phyloP scores from a whole-genome alignment of 2,888 invertebrate species.

The Byasa hedistus region DNA sequence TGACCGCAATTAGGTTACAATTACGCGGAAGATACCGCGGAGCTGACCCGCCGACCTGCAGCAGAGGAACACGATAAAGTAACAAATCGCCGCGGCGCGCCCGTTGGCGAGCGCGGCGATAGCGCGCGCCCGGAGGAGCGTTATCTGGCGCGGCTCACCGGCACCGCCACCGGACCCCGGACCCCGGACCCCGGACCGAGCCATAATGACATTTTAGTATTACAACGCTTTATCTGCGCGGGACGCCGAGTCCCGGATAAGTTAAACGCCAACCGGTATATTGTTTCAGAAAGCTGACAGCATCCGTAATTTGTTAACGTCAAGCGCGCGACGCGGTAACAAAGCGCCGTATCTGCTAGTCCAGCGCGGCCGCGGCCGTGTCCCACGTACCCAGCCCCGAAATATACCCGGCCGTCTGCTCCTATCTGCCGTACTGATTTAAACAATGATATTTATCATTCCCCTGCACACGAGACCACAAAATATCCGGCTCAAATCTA shows the following conservation, averaged over 20 bases:
- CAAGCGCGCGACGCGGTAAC: constrained; percentile 50
- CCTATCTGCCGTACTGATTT: constrained; percentile 61
- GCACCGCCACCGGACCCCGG: constrained; percentile 41
- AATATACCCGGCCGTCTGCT: constrained; percentile 54
- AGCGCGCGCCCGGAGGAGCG: constrained; percentile 64
- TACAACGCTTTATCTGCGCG: constrained; percentile 77
- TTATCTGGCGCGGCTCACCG: constrained; percentile 69
- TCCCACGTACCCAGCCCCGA: constrained; percentile 64
- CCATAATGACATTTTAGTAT: constrained; percentile 79
- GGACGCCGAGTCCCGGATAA: constrained; percentile 75
- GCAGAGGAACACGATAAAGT: constrained; percentile 72
- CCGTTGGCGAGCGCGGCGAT: constrained; percentile 65
- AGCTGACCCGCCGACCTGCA: constrained; percentile 73
- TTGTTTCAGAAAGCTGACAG: constrained; percentile 77
- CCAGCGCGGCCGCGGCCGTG: constrained; percentile 39
- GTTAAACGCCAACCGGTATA: constrained; percentile 77
- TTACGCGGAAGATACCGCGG: constrained; percentile 55
- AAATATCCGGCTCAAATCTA: constrained; percentile 62
- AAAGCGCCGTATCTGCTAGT: constrained; percentile 44
- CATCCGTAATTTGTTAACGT: constrained; percentile 77
- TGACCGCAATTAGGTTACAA: constrained; percentile 45
- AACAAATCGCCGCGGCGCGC: constrained; percentile 72
- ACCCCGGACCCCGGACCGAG: constrained; percentile 42
- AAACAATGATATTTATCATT: constrained; percentile 68
- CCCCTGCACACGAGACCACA: constrained; percentile 51